Base-by-base conservation (phyloP, 2,888 invertebrate species). In the Erpobdella octoculata region DNA sequence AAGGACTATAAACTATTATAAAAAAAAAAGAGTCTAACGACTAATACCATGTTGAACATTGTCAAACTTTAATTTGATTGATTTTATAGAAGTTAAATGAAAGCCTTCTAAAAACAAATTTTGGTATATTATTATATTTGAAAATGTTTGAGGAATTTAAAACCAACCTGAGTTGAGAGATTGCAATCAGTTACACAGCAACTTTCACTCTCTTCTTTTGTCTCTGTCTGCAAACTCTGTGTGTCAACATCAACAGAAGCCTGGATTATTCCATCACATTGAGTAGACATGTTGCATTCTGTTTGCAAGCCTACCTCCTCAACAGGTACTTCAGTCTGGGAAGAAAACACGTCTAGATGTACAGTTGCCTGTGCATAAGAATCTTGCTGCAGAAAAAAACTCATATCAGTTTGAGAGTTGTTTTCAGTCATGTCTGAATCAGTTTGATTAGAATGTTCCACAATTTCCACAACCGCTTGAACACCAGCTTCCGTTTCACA, bases 241-340 rank as follows among this genome's bases (percentile, higher is more conserved):
- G 31, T 53, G n/a, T 5, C n/a, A 6, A n/a, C 31, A 28, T 31
- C 38, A 8, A 21, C 25, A 33, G 25, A 31, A 21, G 15, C 25
- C 37, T 38, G 36, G 0, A 35, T 36, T 28, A 35, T n/a, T 31
- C 21, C 15, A 36, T 41, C 21, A 25, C 59, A 67, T 46, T 66
- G 59, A 0, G 38, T 53, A n/a, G 61, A 35, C 61, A 72, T n/a
- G 38, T 61, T 66, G 28, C 37, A 28, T 3, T 15, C 38, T 1
- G 72, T 72, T 48, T 72, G 68, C 33, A 38, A 41, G 0, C 31
- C 25, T 2, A 35, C 28, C 21, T 71, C 53, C 0, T 25, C 38
- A 21, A 31, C 31, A 59, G 36, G 35, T n/a, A 71, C n/a, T 37
- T 73, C 71, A 18, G 73, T 73, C 66, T 73, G 73, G 71, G 65